A percentile compares a stretch with the other conserved stretches of the same genome.
These are phyloP conservation scores for Lysandra coridon DNA, from an alignment of 2,888 invertebrate species.

Conservation along the genomic window DNA sequence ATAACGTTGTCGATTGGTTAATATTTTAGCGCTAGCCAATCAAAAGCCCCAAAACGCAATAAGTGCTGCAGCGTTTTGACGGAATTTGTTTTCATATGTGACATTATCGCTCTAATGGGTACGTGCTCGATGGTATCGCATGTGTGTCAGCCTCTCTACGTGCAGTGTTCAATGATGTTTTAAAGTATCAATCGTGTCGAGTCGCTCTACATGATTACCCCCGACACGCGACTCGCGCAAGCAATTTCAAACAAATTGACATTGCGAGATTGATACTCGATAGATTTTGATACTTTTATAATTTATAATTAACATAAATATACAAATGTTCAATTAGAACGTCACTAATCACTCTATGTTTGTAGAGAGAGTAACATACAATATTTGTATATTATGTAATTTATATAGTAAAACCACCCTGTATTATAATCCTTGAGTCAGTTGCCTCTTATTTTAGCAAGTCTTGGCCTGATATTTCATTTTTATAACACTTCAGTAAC, in stretches of 20 bases:
- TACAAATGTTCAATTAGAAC: background rate
- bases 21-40: no score
- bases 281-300: background rate
- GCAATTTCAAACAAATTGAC: slow-evolving; percentile 15
- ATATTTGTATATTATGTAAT: slow-evolving; percentile 9
- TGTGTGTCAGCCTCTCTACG: background rate
- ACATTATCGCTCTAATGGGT: background rate
- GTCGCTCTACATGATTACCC: background rate
- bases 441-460: slow-evolving; percentile 24
- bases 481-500: background rate
- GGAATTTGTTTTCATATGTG: background rate
- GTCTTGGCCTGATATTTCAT: slow-evolving; percentile 18
- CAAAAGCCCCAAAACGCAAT: no score
- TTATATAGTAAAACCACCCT: slow-evolving; percentile 29
- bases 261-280: background rate
- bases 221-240: background rate
- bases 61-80: background rate
- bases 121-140: background rate
- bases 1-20: no score
- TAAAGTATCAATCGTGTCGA: slow-evolving; percentile 6
- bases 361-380: background rate
- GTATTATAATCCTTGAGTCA: slow-evolving; percentile 9
- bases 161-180: slow-evolving; percentile 10
- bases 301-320: background rate
- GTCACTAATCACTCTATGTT: background rate